A percentile compares a stretch with the other conserved stretches of the same genome.
These are phyloP conservation scores for Eupithecia dodoneata DNA, from an alignment of 2,888 invertebrate genomes.

Conservation along the genomic window DNA sequence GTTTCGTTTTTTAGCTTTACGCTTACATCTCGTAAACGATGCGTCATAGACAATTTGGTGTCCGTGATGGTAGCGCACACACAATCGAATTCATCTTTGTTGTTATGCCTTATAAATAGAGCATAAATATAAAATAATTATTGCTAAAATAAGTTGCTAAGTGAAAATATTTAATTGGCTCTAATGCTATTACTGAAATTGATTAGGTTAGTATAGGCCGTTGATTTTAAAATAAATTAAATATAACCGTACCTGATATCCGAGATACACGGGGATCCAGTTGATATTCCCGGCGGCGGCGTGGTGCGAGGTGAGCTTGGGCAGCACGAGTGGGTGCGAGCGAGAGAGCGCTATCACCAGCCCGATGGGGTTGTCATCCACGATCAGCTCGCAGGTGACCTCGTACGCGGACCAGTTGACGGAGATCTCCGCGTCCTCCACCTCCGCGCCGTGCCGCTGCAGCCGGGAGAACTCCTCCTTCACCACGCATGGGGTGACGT, in stretches of 20 bases:
- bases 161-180: no score
- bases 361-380: conserved; percentile 93
- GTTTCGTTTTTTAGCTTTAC: no score
- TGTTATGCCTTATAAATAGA: no score
- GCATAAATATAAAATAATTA: no score
- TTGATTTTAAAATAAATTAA: no score
- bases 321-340: conserved; percentile 91
- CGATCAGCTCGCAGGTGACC: conserved; percentile 90
- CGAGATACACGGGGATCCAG: conserved; percentile 91
- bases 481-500: conserved; percentile 33
- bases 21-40: no score
- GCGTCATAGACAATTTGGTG: no score
- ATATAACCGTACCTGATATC: conserved; percentile 88
- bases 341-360: conserved; percentile 89
- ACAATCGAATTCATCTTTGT: no score
- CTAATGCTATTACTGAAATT: no score
- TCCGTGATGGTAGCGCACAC: no score
- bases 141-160: no score
- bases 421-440: conserved; percentile 72
- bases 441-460: conserved; percentile 40
- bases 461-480: conserved; percentile 38
- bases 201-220: no score
- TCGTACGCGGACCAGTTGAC: conserved; percentile 89
- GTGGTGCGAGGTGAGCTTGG: conserved; percentile 48
- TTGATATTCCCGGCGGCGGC: conserved; percentile 55